These are phyloP conservation scores for Amphiprion ocellaris DNA, from an alignment of 2,113 vertebrate genomes.

Conservation along the genomic window DNA sequence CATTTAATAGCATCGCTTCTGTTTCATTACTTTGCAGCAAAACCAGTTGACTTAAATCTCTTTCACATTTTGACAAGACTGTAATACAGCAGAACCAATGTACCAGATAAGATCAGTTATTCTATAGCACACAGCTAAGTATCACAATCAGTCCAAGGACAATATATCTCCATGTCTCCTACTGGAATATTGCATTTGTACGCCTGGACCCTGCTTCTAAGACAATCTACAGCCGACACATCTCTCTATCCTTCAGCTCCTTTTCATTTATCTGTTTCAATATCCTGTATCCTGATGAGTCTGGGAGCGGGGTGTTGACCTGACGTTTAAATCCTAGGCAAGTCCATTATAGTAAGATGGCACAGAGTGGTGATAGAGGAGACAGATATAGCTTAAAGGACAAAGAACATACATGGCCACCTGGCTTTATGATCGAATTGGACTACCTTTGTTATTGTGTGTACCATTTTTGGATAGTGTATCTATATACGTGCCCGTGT, in stretches of 20 bases:
- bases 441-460: conserved; percentile 42
- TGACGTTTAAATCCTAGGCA: conserved; percentile 75
- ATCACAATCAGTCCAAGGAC: conserved; percentile 66
- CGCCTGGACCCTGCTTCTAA: conserved; percentile 6
- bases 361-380: conserved; percentile 71
- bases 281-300: conserved; percentile 80
- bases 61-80: conserved; percentile 25
- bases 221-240: conserved; percentile 51
- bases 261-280: conserved; percentile 81
- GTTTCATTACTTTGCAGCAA: conserved; percentile 7
- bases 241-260: conserved; percentile 61
- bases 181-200: conserved; percentile 50
- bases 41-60: conserved; percentile 8
- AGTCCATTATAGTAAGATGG: conserved; percentile 78
- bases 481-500: conserved; percentile 13
- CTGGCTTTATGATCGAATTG: conserved; percentile 54
- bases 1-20: background rate
- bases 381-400: conserved; percentile 70
- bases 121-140: conserved; percentile 39
- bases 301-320: conserved; percentile 71
- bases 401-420: conserved; percentile 71
- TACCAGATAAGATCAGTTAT: conserved; percentile 56
- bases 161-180: conserved; percentile 45
- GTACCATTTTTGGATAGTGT: conserved; percentile 25
- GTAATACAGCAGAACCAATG: conserved; percentile 34